phyloP scores from a whole-genome alignment of 2,113 vertebrate genomes.

The Syrmaticus mikado region DNA sequence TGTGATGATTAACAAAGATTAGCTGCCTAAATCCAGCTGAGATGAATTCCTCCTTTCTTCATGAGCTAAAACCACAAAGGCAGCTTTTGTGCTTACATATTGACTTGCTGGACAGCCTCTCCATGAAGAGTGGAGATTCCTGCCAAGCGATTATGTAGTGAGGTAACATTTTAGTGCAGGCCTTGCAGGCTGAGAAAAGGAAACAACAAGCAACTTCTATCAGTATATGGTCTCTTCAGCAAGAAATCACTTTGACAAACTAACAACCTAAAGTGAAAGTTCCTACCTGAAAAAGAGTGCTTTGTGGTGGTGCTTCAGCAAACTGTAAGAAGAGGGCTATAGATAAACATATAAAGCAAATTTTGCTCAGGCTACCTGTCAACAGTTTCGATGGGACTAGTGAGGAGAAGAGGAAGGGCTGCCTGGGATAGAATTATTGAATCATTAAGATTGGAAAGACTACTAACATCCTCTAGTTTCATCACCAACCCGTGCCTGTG shows the following conservation, averaged over 20 bases:
- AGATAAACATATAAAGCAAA: neutral
- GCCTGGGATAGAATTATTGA: neutral
- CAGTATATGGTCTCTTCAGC: neutral
- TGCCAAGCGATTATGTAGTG: neutral
- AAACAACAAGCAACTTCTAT: neutral
- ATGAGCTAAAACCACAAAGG: neutral
- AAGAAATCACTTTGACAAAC: neutral
- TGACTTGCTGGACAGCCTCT: neutral
- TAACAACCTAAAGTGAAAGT: neutral
- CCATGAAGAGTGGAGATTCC: neutral
- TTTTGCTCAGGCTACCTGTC: neutral
- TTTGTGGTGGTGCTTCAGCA: neutral
- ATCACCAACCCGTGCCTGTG: too few relatives aligned
- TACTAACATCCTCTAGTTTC: too few relatives aligned
- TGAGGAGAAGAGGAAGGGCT: neutral
- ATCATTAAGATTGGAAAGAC: too few relatives aligned
- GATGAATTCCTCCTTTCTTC: neutral
- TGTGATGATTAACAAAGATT: neutral
- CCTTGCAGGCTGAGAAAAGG: neutral
- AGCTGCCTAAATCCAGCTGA: neutral
- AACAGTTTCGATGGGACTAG: neutral
- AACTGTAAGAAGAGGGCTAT: neutral
- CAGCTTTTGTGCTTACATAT: neutral
- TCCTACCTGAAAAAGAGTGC: neutral
- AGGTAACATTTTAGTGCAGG: neutral